Evolutionary conservation across 2,113 vertebrate species (phyloP), one percentile per base, ranked within the genome.

Genomic region (Mixornis gularis): DNA sequence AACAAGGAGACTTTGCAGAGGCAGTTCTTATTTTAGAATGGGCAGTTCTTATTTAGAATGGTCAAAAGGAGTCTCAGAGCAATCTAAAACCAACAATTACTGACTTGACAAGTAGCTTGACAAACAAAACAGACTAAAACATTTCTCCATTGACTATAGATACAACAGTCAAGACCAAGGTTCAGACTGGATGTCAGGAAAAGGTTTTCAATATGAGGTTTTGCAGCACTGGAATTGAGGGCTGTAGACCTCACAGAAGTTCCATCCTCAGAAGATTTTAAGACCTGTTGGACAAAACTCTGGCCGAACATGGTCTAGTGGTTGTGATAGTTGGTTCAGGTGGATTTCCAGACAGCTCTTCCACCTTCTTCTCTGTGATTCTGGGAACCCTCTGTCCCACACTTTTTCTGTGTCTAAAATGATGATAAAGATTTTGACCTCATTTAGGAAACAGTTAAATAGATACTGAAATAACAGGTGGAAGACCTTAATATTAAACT

Each of bases 201-300:
- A 68, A 76, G 0, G 0, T 68, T 72, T 72, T 55, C 29, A 34
- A 15, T 59, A 25, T 6, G 7, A 60, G 32, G 3, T 10, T 51
- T 32, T 62, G 11, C 27, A 48, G 22, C 17, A 62, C 21, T 4
- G 2, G 10, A 74, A 53, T 0, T 27, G 9, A 8, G 13, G 12
- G 9, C 4, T 13, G 1, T 5, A 52, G 74, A 40, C 1, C 2
- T 56, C 9, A n/a, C 1, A 46, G 41, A 40, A 74, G 4, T 34
- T 63, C 12, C 17, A 25, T 18, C 14, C 18, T 58, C 46, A 12
- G 19, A 70, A 43, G 7, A 51, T 59, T 74, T 74, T 48, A 66
- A 51, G 38, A 17, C 22, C 27, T 41, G 0, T 52, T 70, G 43
- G 16, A 63, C 7, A 76, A 55, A 78, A 27, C 15, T 6, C 26